phyloP scores from a whole-genome alignment of 2,797 vertebrate genomes.

The Chaetophractus vellerosus region DNA sequence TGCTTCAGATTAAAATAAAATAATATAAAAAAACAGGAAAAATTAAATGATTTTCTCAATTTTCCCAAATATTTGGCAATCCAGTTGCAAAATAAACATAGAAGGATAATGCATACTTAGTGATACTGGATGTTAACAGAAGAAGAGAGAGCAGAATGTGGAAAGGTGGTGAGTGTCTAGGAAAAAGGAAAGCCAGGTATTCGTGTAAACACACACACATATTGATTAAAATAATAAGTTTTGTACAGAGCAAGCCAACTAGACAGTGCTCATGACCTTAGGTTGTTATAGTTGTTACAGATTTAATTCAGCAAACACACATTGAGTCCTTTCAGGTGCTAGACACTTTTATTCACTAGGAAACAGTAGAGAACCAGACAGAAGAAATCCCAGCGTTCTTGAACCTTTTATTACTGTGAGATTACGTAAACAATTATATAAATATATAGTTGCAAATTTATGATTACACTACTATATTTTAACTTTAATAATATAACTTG shows the following conservation, averaged over 20 bases:
- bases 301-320: background rate
- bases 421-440: background rate
- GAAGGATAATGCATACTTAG: background rate
- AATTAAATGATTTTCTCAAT: background rate
- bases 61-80: background rate
- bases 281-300: background rate
- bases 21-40: background rate
- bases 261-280: background rate
- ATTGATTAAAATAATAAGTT: background rate
- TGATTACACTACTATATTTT: background rate
- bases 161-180: background rate
- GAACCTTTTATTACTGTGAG: background rate
- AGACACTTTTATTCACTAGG: background rate
- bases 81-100: background rate
- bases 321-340: fast-evolving
- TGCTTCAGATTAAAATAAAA: background rate
- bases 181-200: background rate
- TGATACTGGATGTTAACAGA: background rate
- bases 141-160: background rate
- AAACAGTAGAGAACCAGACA: background rate
- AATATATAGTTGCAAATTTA: background rate
- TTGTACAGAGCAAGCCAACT: background rate
- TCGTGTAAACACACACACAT: background rate
- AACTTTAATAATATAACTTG: background rate
- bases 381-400: background rate